These are phyloP conservation scores for Gasteruption jaculator DNA, from an alignment of 2,888 invertebrate species.

Conservation along the genomic window DNA sequence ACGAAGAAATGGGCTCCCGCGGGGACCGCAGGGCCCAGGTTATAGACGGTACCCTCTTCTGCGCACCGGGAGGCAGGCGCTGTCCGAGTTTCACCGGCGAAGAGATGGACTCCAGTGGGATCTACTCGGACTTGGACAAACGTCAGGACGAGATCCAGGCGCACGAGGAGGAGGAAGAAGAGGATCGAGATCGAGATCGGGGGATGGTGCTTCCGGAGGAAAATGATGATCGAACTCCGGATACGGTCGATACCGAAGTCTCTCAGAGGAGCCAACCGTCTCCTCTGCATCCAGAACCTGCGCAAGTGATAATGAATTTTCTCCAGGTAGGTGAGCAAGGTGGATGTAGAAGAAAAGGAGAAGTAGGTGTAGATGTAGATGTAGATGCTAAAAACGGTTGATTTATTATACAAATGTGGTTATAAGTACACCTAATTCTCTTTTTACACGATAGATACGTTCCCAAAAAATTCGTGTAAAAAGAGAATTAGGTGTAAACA, in stretches of 20 bases:
- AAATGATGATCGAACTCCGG: constrained; percentile 63
- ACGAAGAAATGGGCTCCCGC: constrained; percentile 69
- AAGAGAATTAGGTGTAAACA: no score
- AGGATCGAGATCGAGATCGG: constrained; percentile 37
- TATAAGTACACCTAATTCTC: no score
- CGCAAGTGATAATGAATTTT: constrained; percentile 46
- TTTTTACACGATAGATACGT: no score
- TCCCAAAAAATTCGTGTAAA: no score
- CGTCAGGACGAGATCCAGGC: constrained; percentile 60
- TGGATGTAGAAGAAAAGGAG: not conserved
- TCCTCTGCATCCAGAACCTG: constrained; percentile 30
- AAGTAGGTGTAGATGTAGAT: constrained; percentile 8
- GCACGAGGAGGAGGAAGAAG: constrained; percentile 42
- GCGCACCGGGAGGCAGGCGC: constrained; percentile 49
- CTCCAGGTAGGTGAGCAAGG: constrained; percentile 29
- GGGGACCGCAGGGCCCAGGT: constrained; percentile 62
- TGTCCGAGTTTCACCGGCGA: constrained; percentile 56
- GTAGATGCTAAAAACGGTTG: no score
- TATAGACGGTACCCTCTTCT: constrained; percentile 86
- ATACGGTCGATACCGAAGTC: constrained; percentile 57
- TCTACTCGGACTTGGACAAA: constrained; percentile 82
- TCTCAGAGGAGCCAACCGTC: constrained; percentile 55
- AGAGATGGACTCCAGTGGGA: constrained; percentile 88
- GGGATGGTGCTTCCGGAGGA: constrained; percentile 37
- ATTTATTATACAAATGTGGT: no score